Evolutionary conservation across 2,888 invertebrate genomes (phyloP).

Genomic region (Pelosia muscerda): DNA sequence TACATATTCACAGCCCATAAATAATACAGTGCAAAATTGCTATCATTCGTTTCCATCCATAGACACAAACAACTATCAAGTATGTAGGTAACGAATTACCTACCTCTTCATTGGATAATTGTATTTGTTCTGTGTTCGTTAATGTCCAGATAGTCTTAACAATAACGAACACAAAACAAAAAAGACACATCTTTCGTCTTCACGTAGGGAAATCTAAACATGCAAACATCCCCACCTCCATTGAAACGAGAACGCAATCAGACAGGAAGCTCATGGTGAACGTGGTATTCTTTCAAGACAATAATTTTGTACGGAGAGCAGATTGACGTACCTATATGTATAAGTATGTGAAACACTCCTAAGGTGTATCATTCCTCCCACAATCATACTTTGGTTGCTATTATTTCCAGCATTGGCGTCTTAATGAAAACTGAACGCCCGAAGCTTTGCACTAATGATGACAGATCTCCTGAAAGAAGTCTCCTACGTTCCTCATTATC

Average conservation of each 20-base stretch:
- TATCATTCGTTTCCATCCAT: not conserved
- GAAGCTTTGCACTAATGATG: conserved; percentile 80
- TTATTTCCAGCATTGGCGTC: conserved; percentile 77
- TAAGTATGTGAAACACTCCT: conserved; percentile 46
- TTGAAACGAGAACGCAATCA: conserved; percentile 40
- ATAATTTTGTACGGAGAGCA: conserved; percentile 32
- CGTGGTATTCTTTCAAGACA: conserved; percentile 33
- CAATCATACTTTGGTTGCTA: conserved; percentile 59
- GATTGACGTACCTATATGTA: conserved; percentile 21
- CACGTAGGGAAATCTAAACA: no score
- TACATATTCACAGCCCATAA: not conserved
- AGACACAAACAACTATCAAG: not conserved
- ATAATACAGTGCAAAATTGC: no score
- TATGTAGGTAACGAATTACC: no score
- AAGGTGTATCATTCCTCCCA: conserved; percentile 59
- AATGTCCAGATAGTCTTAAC: no score
- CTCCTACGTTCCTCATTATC: conserved; percentile 78
- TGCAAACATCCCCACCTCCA: conserved; percentile 22
- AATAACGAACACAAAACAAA: no score
- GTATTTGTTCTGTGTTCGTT: no score
- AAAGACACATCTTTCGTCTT: no score
- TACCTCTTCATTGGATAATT: no score
- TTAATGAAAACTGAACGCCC: conserved; percentile 80
- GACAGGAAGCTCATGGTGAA: conserved; percentile 22
- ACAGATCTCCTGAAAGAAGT: conserved; percentile 79